Conservation (phyloP, 2,888 invertebrate species). For the Biston betularia region DNA sequence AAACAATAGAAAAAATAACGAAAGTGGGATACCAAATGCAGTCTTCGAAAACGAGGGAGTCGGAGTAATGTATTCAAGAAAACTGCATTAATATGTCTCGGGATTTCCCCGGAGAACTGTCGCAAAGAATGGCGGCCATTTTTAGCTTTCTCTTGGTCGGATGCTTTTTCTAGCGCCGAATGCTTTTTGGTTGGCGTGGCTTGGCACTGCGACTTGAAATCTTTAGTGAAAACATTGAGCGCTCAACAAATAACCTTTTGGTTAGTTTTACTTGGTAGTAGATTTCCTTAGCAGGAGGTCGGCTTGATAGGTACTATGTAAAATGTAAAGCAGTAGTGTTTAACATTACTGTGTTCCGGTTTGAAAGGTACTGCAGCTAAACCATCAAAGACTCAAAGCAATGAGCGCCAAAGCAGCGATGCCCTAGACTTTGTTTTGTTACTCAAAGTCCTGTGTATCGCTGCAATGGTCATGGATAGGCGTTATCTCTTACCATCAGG, state of each 20-base stretch:
- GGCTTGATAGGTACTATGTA: no score
- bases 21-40: constrained; percentile 21
- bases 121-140: constrained; percentile 10
- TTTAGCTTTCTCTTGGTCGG: constrained; percentile 10
- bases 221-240: background rate
- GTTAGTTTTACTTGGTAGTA: no score
- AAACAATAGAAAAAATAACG: constrained; percentile 11
- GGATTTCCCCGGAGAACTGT: constrained; percentile 28
- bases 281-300: no score
- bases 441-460: no score
- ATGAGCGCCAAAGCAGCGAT: no score
- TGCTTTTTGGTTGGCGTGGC: constrained; percentile 1
- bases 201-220: background rate
- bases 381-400: no score
- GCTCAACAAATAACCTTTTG: background rate
- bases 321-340: no score
- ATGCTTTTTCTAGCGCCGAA: constrained; percentile 3
- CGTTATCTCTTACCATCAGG: no score
- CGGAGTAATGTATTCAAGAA: constrained; percentile 24
- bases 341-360: no score
- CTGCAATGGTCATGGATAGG: no score
- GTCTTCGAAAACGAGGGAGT: constrained; percentile 26
- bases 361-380: no score
- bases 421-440: no score
- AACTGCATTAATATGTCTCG: constrained; percentile 33